Conservation (phyloP, 23 tunicate species). For the Pegea sp. region DNA sequence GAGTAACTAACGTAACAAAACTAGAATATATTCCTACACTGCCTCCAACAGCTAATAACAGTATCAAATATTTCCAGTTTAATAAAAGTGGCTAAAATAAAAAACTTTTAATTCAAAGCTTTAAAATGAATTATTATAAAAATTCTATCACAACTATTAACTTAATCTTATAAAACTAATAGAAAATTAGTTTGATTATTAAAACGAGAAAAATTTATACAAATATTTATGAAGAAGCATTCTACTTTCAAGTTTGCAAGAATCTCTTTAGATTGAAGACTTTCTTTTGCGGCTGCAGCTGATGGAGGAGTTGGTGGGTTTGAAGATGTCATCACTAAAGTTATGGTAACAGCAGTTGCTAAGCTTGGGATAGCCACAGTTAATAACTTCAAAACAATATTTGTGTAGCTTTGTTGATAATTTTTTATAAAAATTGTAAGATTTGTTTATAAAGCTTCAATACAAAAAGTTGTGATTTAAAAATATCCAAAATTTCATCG, state of each 20-base stretch:
- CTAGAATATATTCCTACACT: slow-evolving; percentile 59
- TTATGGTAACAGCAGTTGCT: slow-evolving; percentile 16
- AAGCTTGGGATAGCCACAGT: slow-evolving; percentile 28
- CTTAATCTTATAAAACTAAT: too few relatives aligned
- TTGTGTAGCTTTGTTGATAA: too few relatives aligned
- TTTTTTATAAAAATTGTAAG: too few relatives aligned
- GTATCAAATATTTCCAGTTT: slow-evolving; percentile 30
- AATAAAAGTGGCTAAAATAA: slow-evolving; percentile 17
- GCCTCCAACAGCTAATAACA: slow-evolving; percentile 47
- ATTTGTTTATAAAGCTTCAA: too few relatives aligned
- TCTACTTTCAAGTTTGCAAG: background rate
- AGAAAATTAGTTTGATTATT: too few relatives aligned
- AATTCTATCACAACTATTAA: too few relatives aligned
- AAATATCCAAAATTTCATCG: too few relatives aligned
- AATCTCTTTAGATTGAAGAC: background rate
- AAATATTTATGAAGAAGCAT: background rate
- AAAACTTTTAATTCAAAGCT: background rate
- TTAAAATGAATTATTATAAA: background rate
- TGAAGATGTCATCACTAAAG: slow-evolving; percentile 33
- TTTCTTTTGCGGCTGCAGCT: slow-evolving; percentile 19
- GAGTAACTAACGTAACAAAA: slow-evolving; percentile 60
- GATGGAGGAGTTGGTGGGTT: slow-evolving; percentile 59
- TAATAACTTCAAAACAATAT: slow-evolving; percentile 38
- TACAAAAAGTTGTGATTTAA: too few relatives aligned
- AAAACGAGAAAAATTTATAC: too few relatives aligned